Evolutionary conservation across 2,888 invertebrate species (phyloP), one percentile per base, ranked within the genome.

Genomic region (Rotaria magnacalcarata): DNA sequence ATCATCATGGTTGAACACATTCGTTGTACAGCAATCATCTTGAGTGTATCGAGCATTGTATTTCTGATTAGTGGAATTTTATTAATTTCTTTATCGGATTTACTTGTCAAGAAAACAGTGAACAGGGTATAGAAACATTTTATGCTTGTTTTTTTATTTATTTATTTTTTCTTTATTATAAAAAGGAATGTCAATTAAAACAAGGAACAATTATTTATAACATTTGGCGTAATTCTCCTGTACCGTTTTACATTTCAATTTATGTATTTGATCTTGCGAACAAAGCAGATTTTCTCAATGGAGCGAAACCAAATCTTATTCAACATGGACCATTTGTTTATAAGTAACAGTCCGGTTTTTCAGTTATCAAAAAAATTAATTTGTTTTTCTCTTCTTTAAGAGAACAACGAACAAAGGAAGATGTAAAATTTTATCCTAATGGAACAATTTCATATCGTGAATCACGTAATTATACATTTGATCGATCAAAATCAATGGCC

Each of bases 241-340:
- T 80, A 47, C 80, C 80, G 2, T 47, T 80, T 2, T 80, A 47
- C 11, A 47, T 21, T 41, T 80, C 47, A 8, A 47, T 80, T 0
- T 80, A 80, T 47, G n/a, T 80, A 10, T 80, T 43, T 80, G 47
- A 80, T 47, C 10, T 80, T 19, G 54, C 3, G 4, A 80, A 43
- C n/a, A 10, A 80, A 41, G 14, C 2, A 8, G 80, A 47, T 6
- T 43, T 47, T 47, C 24, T 80, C 0, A 43, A 47, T 47, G 47
- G 47, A 24, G 21, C 47, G 14, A 80, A 80, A n/a, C 80, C 80
- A 80, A 7, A 14, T 80, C 6, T 80, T 10, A 47, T 2, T 24
- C 80, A 80, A 47, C 80, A 24, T 80, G 80, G 80, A 11, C 80
- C 80, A 80, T 80, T 80, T n/a, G 80, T 80, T n/a, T 80, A 80